These are phyloP conservation scores for Heterocephalus glaber DNA, from an alignment of 2,113 vertebrate genomes.

Conservation along the genomic window DNA sequence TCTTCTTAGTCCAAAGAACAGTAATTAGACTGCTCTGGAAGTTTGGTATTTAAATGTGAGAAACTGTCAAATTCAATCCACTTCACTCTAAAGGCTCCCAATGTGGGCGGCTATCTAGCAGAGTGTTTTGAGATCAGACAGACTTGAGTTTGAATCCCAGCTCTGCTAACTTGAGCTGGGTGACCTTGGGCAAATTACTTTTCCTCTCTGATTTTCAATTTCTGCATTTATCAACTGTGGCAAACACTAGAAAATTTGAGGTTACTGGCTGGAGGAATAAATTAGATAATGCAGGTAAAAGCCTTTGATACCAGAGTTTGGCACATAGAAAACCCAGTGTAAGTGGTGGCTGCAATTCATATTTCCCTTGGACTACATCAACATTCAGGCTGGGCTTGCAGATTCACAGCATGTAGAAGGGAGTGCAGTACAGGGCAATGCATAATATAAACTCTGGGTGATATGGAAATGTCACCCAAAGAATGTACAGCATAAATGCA, in stretches of 20 bases:
- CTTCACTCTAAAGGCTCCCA: conserved; percentile 30
- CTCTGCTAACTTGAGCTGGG: conserved; percentile 1
- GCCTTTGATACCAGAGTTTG: neutral
- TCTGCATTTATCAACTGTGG: neutral
- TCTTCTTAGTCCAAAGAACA: conserved; percentile 66
- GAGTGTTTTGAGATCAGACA: neutral
- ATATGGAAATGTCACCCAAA: conserved; percentile 71
- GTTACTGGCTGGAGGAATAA: neutral
- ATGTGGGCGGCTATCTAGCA: too few relatives aligned
- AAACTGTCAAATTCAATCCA: conserved; percentile 51
- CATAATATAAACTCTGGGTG: conserved; percentile 62
- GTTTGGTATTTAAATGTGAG: conserved; percentile 65
- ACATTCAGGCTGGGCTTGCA: neutral
- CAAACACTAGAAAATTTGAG: neutral
- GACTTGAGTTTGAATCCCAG: neutral
- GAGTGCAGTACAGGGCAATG: conserved; percentile 42
- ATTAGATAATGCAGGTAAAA: neutral
- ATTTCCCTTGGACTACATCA: neutral
- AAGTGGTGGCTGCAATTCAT: neutral
- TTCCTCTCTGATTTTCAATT: neutral
- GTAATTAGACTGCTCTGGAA: conserved; percentile 63
- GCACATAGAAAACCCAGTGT: neutral
- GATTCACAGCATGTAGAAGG: conserved; percentile 66
- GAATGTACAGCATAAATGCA: conserved; percentile 76
- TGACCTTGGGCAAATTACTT: conserved; percentile 31